Conservation (phyloP, 2,888 invertebrate species). For the Morinoia aosen region DNA sequence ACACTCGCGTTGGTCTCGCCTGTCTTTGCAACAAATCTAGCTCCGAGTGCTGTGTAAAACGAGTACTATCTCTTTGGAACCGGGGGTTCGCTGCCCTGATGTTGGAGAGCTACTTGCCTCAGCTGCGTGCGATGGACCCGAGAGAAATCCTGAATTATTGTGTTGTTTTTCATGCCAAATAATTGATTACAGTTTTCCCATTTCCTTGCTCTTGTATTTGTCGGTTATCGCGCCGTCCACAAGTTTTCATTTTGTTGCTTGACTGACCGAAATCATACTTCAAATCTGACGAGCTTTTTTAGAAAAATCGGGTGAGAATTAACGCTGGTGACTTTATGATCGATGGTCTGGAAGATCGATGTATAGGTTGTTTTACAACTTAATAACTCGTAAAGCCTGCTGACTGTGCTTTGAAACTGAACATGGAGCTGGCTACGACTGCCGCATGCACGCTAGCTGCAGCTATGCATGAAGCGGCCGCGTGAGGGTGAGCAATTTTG, state of each 20-base stretch:
- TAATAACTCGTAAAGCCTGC: background rate
- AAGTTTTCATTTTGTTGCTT: background rate
- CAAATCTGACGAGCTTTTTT: background rate
- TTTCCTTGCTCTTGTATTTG: background rate
- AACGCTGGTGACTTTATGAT: too few relatives aligned
- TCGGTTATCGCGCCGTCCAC: background rate
- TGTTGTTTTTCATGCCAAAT: background rate
- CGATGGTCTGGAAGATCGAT: background rate
- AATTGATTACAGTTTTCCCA: background rate
- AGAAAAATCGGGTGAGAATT: background rate
- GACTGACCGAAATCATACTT: background rate
- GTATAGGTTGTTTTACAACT: background rate
- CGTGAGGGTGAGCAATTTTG: conserved; percentile 25
- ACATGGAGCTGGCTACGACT: background rate
- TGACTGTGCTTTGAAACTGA: background rate
- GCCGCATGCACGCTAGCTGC: background rate
- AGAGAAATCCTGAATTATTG: background rate
- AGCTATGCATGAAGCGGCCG: background rate
- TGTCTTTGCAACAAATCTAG: too few relatives aligned
- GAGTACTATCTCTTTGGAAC: background rate
- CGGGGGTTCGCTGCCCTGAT: background rate
- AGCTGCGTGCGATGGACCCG: background rate
- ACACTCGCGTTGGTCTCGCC: too few relatives aligned
- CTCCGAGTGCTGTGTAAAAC: too few relatives aligned
- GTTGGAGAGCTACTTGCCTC: background rate